A percentile compares a stretch with the other conserved stretches of the same genome.
phyloP scores from a whole-genome alignment of 2,797 vertebrate species.

The Triplophysa bombifrons region DNA sequence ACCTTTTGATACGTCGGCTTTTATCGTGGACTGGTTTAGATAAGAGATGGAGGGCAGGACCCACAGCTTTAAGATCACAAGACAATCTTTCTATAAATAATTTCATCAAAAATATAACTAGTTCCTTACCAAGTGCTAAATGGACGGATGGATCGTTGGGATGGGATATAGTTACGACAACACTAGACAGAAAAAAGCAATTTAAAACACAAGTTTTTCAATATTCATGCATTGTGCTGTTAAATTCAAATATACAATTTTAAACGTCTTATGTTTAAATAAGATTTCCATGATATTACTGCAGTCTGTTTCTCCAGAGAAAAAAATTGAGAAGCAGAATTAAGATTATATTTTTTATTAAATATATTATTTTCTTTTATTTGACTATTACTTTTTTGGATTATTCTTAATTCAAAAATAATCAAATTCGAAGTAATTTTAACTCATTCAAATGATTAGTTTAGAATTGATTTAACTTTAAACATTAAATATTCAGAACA shows the following conservation, averaged over 20 bases:
- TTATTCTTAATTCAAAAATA: too few relatives aligned
- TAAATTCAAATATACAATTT: background rate
- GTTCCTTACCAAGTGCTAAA: too few relatives aligned
- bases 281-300: background rate
- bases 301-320: too few relatives aligned
- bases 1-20: conserved; percentile 49
- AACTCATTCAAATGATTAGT: too few relatives aligned
- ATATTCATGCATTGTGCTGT: background rate
- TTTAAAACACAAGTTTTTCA: background rate
- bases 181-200: background rate
- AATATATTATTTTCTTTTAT: too few relatives aligned
- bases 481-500: background rate
- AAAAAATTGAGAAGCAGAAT: too few relatives aligned
- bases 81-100: conserved; percentile 31
- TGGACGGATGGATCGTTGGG: too few relatives aligned
- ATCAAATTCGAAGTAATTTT: too few relatives aligned
- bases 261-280: background rate
- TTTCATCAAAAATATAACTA: conserved; percentile 1
- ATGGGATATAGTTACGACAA: background rate
- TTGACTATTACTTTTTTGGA: too few relatives aligned
- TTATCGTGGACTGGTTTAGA: conserved; percentile 55
- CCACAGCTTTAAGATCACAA: conserved; percentile 30
- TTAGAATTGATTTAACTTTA: too few relatives aligned
- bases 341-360: too few relatives aligned
- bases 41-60: conserved; percentile 42